phyloP scores from a whole-genome alignment of 2,113 vertebrate species.

The Dolichotis patagonum region DNA sequence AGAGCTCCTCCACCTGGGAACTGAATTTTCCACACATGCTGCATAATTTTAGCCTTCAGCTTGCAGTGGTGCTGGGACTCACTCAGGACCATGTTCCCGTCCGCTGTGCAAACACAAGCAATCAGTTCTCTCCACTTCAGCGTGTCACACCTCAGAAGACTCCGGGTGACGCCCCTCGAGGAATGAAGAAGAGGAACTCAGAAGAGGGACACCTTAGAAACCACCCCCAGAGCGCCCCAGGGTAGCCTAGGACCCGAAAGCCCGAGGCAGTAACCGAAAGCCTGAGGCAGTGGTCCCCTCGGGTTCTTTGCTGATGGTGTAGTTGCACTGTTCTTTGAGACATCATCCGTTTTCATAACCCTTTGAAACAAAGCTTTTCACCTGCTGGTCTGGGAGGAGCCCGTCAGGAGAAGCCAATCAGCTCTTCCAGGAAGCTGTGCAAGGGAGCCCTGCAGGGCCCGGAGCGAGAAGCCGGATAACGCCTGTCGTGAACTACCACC shows the following conservation, averaged over 20 bases:
- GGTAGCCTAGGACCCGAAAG: not conserved
- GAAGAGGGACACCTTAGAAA: not conserved
- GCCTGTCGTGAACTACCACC: too few species aligned
- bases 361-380: not conserved
- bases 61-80: too few species aligned
- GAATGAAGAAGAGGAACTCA: not conserved
- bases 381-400: too few species aligned
- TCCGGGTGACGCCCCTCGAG: not conserved
- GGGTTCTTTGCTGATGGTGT: not conserved
- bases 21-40: not conserved
- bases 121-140: fast-evolving
- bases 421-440: too few species aligned
- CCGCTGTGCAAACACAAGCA: fast-evolving
- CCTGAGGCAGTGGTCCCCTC: fast-evolving
- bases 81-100: fast-evolving
- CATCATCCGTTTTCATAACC: not conserved
- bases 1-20: not conserved
- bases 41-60: not conserved
- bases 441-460: too few species aligned
- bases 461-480: too few species aligned
- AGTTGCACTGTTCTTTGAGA: not conserved
- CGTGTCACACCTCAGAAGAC: not conserved
- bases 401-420: too few species aligned
- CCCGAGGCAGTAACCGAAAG: not conserved
- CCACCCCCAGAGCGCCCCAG: not conserved